These are phyloP conservation scores for Dendrolimus kikuchii DNA, from an alignment of 1,140 invertebrate genomes.

Conservation along the genomic window DNA sequence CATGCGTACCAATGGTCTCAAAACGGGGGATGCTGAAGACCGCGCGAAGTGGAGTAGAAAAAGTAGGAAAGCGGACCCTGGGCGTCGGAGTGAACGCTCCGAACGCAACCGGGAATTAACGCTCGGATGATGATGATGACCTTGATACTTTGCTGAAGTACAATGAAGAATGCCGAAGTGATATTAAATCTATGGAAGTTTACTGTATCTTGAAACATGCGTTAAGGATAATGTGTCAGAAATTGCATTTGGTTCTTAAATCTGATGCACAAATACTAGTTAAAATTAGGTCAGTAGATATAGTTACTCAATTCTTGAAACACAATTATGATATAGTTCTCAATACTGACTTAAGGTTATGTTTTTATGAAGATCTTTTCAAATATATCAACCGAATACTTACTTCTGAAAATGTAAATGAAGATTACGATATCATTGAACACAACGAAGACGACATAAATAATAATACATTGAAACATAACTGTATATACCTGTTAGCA, in stretches of 20 bases:
- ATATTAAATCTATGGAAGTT: constrained; percentile 16
- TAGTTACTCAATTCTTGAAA: constrained; percentile 28
- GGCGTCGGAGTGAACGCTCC: too few relatives aligned
- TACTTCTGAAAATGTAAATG: constrained; percentile 21
- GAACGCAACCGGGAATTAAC: too few relatives aligned
- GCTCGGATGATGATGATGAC: too few relatives aligned
- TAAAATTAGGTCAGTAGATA: constrained; percentile 32
- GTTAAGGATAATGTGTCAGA: constrained; percentile 24
- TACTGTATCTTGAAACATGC: constrained; percentile 21
- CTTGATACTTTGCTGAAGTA: constrained; percentile 30
- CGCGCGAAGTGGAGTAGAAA: too few relatives aligned
- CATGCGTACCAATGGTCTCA: too few relatives aligned
- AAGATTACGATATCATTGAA: constrained; percentile 27
- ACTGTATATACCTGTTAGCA: constrained; percentile 39
- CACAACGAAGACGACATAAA: constrained; percentile 38
- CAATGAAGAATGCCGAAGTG: constrained; percentile 14
- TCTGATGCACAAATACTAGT: constrained; percentile 24
- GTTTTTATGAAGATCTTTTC: constrained; percentile 39
- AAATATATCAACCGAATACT: constrained; percentile 39
- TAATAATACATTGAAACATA: constrained; percentile 31
- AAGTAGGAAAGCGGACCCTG: too few relatives aligned
- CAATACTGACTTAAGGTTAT: constrained; percentile 22
- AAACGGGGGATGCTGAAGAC: too few relatives aligned
- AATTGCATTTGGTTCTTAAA: constrained; percentile 24
- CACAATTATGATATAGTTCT: constrained; percentile 34